Evolutionary conservation across 2,888 invertebrate species (phyloP), one percentile per base, ranked within the genome.

Genomic region (Oconnorella tubifera): DNA sequence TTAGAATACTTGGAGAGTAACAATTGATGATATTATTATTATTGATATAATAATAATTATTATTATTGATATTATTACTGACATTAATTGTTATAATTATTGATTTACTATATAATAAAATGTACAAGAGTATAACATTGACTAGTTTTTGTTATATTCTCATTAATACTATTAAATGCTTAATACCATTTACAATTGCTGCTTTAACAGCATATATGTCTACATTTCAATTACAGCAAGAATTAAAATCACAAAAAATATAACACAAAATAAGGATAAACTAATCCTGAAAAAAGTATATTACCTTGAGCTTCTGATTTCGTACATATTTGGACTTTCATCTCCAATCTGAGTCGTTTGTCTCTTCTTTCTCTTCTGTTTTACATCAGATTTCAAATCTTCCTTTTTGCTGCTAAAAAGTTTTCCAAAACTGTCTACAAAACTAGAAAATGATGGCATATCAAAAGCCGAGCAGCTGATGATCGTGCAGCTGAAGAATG

Each of bases 301-400:
- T 53, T 10, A 65, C 65, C 61, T 56, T 3, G 65, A 57, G 32
- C 58, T 65, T 33, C 31, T 56, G 29, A 62, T 53, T 62, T 65
- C 65, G 40, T 51, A 65, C 25, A 59, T 55, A 3, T 33, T 29
- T 25, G 33, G 14, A 56, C 65, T 65, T 33, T 65, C 65, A 31
- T 65, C 65, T 25, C 65, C 65, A 56, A 65, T 62, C 33, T 61
- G 50, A 10, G 57, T 50, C 3, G 65, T 40, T 29, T 65, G 65
- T 31, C 65, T 48, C 32, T 65, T 65, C 33, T 32, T 27, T 33
- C 56, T 53, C 25, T 55, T 2, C 33, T 33, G 10, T 56, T 48
- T 60, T 29, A 2, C 23, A 14, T 6, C 19, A 14, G 6, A 14
- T 19, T 40, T 40, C 19, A 19, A 14, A 6, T 40, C 40, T 40